Base-by-base conservation (phyloP, 2,797 vertebrate genomes). In the Fistularia tabacaria region DNA sequence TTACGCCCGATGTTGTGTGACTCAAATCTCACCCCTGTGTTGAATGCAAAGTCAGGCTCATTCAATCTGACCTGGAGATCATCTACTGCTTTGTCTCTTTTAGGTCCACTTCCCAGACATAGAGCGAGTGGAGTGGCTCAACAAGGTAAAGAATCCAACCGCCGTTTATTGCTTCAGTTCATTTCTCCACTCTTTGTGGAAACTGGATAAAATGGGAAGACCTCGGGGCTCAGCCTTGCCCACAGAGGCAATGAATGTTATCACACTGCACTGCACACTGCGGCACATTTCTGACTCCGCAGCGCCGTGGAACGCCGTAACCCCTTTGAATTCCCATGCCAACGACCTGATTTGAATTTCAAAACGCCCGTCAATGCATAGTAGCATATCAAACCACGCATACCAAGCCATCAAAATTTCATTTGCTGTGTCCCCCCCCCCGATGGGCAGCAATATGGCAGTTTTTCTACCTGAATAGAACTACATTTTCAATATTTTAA, bases 21-120 rank as follows among this genome's bases (percentile, higher is more conserved):
- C 25, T 5, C 25, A 25, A 25, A 25, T 25, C 25, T 25, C 25
- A 25, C 25, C 25, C 25, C 25, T 25, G 25, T 5, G 25, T 25
- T 25, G 25, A 25, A 25, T 25, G 25, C 25, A 25, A 25, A 25
- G 25, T 50, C 10, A 39, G 36, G 11, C 36, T 46, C 44, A 51
- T 25, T 25, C 9, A 64, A 59, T 54, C 13, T 56, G 8, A 36
- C 46, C 14, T 6, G 3, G 3, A 38, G 10, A 54, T 62, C 0
- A 59, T 71, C 46, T 60, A 39, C 49, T 77, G 1, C 55, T 76
- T 49, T 48, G 37, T 87, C 49, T 46, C 7, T 71, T 59, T 40
- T 65, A 98, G 96, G 94, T 98, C 54, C 94, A 98, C 79, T 99
- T 95, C 84, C 96, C 96, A 57, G 96, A 98, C 56, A 93, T 97